Evolutionary conservation across 2,113 vertebrate genomes (phyloP).

Genomic region (Coryphaenoides rupestris): DNA sequence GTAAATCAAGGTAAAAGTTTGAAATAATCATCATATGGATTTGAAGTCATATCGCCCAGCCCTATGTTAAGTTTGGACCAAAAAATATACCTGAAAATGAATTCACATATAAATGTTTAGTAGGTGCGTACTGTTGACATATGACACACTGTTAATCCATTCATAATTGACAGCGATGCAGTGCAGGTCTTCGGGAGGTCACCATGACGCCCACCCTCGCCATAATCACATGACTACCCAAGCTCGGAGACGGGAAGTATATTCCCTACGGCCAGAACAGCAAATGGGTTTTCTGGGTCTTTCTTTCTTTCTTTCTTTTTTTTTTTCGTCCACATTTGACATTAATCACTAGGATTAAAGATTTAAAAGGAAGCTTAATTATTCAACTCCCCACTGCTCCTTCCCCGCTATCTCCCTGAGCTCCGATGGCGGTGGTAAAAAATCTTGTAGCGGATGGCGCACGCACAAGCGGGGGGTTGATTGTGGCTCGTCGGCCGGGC

Average conservation of each 20-base stretch:
- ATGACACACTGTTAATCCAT: no score
- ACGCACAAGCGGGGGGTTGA: conserved; percentile 15
- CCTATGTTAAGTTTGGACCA: no score
- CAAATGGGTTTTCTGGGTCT: conserved; percentile 47
- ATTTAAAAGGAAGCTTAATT: conserved; percentile 63
- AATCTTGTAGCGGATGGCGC: conserved; percentile 13
- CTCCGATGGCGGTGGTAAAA: conserved; percentile 1
- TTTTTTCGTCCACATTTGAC: conserved; percentile 45
- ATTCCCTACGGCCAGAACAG: conserved; percentile 46
- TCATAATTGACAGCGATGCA: no score
- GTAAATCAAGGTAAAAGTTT: no score
- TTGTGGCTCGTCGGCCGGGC: no score
- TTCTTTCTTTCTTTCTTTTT: background rate
- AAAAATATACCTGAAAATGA: no score
- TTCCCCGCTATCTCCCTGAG: background rate
- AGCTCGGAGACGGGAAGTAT: conserved; percentile 30
- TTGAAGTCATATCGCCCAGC: no score
- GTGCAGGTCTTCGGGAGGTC: no score
- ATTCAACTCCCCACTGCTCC: conserved; percentile 42
- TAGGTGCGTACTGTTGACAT: no score
- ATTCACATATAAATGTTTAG: no score
- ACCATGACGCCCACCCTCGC: background rate
- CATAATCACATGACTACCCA: conserved; percentile 24
- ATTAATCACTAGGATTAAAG: conserved; percentile 65
- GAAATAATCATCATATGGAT: no score